Percentiles rank a stretch among this genome's conserved stretches.
These are phyloP conservation scores for Protomyctophum bolini DNA, from an alignment of 2,113 vertebrate genomes.

Conservation along the genomic window DNA sequence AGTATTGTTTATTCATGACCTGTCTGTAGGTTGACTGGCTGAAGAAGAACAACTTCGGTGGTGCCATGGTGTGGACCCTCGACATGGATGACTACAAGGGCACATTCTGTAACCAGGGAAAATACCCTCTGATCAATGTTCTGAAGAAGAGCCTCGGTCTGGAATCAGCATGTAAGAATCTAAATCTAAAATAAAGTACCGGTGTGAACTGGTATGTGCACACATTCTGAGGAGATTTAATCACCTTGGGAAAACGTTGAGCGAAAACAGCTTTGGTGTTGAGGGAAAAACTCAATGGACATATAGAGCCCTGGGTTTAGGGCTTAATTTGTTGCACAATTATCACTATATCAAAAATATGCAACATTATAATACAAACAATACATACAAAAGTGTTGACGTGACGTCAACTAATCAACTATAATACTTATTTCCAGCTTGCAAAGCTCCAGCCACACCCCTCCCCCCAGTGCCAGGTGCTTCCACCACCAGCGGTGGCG, in stretches of 20 bases:
- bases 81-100: conserved; percentile 84
- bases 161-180: conserved; percentile 39
- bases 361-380: too few species aligned
- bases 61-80: conserved; percentile 83
- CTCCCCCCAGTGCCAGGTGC: conserved; percentile 52
- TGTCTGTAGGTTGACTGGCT: conserved; percentile 76
- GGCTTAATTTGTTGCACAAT: too few species aligned
- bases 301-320: too few species aligned
- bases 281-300: too few species aligned
- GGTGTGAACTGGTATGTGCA: background rate
- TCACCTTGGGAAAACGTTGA: too few species aligned
- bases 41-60: conserved; percentile 77
- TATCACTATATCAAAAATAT: too few species aligned
- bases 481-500: conserved; percentile 11
- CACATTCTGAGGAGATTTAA: too few species aligned
- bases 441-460: conserved; percentile 51
- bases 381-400: background rate
- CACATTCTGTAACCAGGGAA: conserved; percentile 78
- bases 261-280: too few species aligned
- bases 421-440: conserved; percentile 61
- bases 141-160: conserved; percentile 78
- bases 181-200: background rate
- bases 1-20: too few species aligned
- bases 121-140: conserved; percentile 78
- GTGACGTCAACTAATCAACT: too few species aligned